Percentiles rank a stretch among this genome's conserved stretches.
Evolutionary conservation across 1,140 invertebrate species (phyloP).

Genomic region (Brachystomella parvula): DNA sequence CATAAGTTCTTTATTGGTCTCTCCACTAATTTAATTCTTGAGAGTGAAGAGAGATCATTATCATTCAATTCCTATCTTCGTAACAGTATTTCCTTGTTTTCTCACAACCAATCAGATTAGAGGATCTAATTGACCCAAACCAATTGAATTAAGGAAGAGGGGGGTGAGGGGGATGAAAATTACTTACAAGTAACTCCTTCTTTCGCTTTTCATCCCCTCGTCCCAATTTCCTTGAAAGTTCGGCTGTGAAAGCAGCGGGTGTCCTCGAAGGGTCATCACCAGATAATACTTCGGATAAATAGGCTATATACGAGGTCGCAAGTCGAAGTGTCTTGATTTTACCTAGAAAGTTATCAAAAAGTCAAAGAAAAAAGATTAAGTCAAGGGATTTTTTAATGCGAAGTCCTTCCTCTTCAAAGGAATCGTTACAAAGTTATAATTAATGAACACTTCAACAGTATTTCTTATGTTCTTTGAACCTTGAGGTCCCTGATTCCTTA

Average conservation of each 20-base stretch:
- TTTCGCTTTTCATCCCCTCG: slow-evolving; percentile 41
- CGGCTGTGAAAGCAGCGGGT: slow-evolving; percentile 50
- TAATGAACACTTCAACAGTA: too few species aligned
- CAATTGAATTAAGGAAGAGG: background rate
- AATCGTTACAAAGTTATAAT: too few species aligned
- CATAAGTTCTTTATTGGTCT: background rate
- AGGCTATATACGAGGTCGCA: slow-evolving; percentile 85
- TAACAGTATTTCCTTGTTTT: slow-evolving; percentile 9
- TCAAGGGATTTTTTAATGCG: too few species aligned
- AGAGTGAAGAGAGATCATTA: background rate
- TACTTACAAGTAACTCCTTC: slow-evolving; percentile 56
- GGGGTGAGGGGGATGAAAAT: background rate
- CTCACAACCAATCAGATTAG: slow-evolving; percentile 3
- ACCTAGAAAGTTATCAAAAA: slow-evolving; percentile 18
- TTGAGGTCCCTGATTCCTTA: too few species aligned
- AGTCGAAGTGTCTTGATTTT: slow-evolving; percentile 86
- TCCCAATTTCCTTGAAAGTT: slow-evolving; percentile 44
- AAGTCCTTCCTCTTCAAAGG: too few species aligned
- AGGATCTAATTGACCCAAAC: background rate
- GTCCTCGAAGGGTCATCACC: slow-evolving; percentile 46
- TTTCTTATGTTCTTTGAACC: too few species aligned
- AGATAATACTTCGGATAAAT: slow-evolving; percentile 61
- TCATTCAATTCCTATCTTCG: background rate
- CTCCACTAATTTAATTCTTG: slow-evolving; percentile 3
- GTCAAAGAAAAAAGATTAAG: too few species aligned